These are phyloP conservation scores for Diplodus puntazzo DNA, from an alignment of 2,797 vertebrate genomes.

Conservation along the genomic window DNA sequence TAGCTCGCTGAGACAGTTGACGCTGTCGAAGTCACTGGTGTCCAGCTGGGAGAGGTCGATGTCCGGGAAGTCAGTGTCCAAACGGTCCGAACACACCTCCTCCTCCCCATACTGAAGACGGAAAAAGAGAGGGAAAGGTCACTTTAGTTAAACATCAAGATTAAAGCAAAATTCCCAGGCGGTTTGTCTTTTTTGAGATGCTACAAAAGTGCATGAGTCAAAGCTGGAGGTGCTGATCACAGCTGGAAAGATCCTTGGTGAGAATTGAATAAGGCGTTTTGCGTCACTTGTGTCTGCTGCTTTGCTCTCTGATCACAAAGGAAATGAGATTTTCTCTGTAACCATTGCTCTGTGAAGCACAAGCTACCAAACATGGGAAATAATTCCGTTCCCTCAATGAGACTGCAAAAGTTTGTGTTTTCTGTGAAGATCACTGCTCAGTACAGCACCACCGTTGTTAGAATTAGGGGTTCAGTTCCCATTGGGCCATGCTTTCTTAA, in stretches of 20 bases:
- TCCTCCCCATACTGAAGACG: constrained; percentile 88
- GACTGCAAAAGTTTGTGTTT: constrained; percentile 13
- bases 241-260: constrained; percentile 44
- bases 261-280: constrained; percentile 6
- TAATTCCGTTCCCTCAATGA: background rate
- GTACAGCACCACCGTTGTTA: constrained; percentile 9
- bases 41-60: constrained; percentile 99
- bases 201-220: constrained; percentile 21
- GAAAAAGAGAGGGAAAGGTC: constrained; percentile 60
- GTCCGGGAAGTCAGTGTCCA: constrained; percentile 96
- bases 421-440: constrained; percentile 20
- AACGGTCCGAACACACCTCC: constrained; percentile 92
- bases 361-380: constrained; percentile 31
- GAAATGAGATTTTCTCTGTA: constrained; percentile 20
- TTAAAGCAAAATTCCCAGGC: constrained; percentile 49
- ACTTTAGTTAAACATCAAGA: constrained; percentile 58
- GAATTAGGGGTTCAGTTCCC: constrained; percentile 43
- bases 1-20: constrained; percentile 93
- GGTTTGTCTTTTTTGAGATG: constrained; percentile 35
- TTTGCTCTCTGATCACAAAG: constrained; percentile 39
- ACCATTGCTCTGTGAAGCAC: constrained; percentile 15
- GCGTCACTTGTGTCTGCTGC: constrained; percentile 22
- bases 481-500: constrained; percentile 43
- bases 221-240: constrained; percentile 50
- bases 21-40: constrained; percentile 94